Conservation (phyloP, 2,797 vertebrate species). For the Pogonophryne albipinna region DNA sequence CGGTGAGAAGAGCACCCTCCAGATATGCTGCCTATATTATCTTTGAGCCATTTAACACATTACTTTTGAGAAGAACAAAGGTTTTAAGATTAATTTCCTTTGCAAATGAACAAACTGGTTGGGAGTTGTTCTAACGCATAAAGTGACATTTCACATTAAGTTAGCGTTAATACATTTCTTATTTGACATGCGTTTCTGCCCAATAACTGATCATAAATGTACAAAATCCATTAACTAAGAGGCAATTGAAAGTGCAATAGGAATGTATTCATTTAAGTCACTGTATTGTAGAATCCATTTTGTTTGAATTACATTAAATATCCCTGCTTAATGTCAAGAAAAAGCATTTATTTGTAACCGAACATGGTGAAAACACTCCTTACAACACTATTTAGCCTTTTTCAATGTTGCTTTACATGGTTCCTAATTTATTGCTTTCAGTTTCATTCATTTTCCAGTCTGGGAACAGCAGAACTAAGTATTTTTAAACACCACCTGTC, state of each 20-base stretch:
- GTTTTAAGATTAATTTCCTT: conserved; percentile 38
- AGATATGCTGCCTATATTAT: conserved; percentile 35
- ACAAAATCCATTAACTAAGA: background rate
- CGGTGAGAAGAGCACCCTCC: conserved; percentile 71
- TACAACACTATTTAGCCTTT: background rate
- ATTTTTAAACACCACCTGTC: conserved; percentile 80
- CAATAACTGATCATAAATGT: background rate
- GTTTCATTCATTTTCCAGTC: conserved; percentile 5
- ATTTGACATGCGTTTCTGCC: background rate
- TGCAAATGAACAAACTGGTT: conserved; percentile 41
- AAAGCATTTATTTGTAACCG: conserved; percentile 27
- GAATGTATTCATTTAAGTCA: background rate
- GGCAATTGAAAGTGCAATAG: conserved; percentile 24
- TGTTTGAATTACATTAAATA: conserved; percentile 12
- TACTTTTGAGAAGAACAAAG: background rate
- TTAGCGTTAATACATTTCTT: conserved; percentile 18
- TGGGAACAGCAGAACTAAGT: conserved; percentile 57
- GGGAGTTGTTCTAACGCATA: conserved; percentile 14
- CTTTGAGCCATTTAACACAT: conserved; percentile 9
- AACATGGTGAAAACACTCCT: background rate
- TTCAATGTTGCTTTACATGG: background rate
- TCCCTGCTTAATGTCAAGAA: conserved; percentile 26
- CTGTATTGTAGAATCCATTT: conserved; percentile 24
- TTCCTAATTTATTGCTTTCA: background rate
- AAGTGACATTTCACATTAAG: background rate